These are phyloP conservation scores for Mechanitis messenoides DNA, from an alignment of 2,888 invertebrate genomes.

Conservation along the genomic window DNA sequence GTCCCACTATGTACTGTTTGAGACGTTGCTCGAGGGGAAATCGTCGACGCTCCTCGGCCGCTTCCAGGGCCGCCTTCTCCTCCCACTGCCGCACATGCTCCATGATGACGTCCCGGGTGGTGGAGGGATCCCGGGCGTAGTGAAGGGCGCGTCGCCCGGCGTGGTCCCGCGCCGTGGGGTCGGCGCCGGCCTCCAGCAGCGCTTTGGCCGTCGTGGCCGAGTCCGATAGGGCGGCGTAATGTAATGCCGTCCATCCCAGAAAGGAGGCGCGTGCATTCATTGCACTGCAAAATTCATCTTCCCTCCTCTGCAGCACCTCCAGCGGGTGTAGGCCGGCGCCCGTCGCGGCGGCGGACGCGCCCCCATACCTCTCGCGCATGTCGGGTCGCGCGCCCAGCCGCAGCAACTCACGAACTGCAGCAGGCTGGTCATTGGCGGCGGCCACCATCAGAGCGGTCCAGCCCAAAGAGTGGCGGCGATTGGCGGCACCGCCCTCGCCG, in stretches of 20 bases:
- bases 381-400: conserved; percentile 88
- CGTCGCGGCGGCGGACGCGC: conserved; percentile 79
- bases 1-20: conserved; percentile 89
- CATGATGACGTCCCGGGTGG: conserved; percentile 78
- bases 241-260: conserved; percentile 90
- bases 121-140: conserved; percentile 81
- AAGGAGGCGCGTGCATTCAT: conserved; percentile 85
- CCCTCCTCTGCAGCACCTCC: conserved; percentile 82
- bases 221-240: conserved; percentile 90
- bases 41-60: conserved; percentile 85
- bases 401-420: conserved; percentile 78
- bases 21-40: conserved; percentile 90
- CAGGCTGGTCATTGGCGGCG: conserved; percentile 83
- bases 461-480: conserved; percentile 85
- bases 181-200: conserved; percentile 84
- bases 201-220: conserved; percentile 78
- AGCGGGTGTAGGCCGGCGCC: conserved; percentile 83
- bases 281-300: conserved; percentile 87
- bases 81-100: conserved; percentile 71
- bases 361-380: conserved; percentile 84
- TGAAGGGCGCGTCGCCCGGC: conserved; percentile 85
- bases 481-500: conserved; percentile 73
- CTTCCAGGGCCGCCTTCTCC: conserved; percentile 78
- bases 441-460: conserved; percentile 93
- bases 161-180: conserved; percentile 85